phyloP scores from a whole-genome alignment of 2,888 invertebrate genomes.

The Acleris holmiana region DNA sequence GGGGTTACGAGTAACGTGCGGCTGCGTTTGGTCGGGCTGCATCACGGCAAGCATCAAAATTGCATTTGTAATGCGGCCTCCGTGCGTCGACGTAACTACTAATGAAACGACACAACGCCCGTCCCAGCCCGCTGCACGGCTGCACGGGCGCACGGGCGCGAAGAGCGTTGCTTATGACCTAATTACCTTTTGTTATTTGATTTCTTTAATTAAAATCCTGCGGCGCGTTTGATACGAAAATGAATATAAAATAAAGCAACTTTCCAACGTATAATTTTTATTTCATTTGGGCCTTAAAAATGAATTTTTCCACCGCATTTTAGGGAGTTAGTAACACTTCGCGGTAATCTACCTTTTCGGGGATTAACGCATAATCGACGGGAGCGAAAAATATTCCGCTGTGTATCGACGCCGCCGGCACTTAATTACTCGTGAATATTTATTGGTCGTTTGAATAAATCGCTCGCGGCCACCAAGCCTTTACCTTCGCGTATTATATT shows the following conservation, averaged over 20 bases:
- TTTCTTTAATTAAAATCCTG: background rate
- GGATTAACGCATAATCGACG: constrained; percentile 74
- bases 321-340: constrained; percentile 66
- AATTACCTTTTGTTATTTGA: too few relatives aligned
- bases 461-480: constrained; percentile 73
- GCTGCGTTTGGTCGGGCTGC: too few relatives aligned
- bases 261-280: constrained; percentile 47
- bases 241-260: constrained; percentile 40
- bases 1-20: too few relatives aligned
- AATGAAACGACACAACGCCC: too few relatives aligned
- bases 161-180: too few relatives aligned
- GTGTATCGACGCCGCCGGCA: constrained; percentile 68
- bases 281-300: constrained; percentile 55
- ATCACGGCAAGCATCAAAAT: too few relatives aligned
- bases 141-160: too few relatives aligned
- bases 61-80: too few relatives aligned
- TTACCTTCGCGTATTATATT: constrained; percentile 75
- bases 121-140: too few relatives aligned
- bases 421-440: constrained; percentile 82
- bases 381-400: constrained; percentile 72
- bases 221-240: background rate
- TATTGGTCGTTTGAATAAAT: constrained; percentile 83
- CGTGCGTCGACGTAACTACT: too few relatives aligned
- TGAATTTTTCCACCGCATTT: constrained; percentile 57
- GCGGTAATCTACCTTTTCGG: constrained; percentile 69